Evolutionary conservation across 2,888 invertebrate species (phyloP).

Genomic region (Syritta pipiens): DNA sequence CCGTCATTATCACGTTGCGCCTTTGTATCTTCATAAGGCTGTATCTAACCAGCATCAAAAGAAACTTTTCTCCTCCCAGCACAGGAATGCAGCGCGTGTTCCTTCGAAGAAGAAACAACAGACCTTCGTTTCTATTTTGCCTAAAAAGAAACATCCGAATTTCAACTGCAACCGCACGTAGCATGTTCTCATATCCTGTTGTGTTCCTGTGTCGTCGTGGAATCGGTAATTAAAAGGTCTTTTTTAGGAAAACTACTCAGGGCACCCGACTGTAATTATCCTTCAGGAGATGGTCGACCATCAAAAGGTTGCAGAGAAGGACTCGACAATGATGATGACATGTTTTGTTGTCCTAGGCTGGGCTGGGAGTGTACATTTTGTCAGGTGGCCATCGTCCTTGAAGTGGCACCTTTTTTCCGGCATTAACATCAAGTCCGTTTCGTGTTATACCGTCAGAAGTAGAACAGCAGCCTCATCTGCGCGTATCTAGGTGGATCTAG

Average conservation of each 20-base stretch:
- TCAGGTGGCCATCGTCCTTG: slow-evolving; percentile 38
- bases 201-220: too few species aligned
- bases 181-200: not conserved
- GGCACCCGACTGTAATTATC: slow-evolving; percentile 6
- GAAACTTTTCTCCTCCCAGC: not conserved
- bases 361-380: slow-evolving; percentile 10
- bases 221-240: slow-evolving; percentile 37
- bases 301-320: slow-evolving; percentile 6
- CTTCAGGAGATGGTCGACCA: too few species aligned
- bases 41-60: not conserved
- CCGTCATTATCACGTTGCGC: slow-evolving; percentile 50
- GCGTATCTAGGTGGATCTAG: not conserved
- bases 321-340: not conserved
- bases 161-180: too few species aligned
- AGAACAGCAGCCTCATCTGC: not conserved
- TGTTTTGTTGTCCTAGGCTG: slow-evolving; percentile 10
- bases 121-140: too few species aligned
- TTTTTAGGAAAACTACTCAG: not conserved
- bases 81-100: not conserved
- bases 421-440: too few species aligned
- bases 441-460: too few species aligned
- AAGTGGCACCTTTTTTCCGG: not conserved
- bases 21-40: too few species aligned
- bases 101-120: too few species aligned
- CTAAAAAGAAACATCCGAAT: too few species aligned